Evolutionary conservation across 1,140 invertebrate species (phyloP), one percentile per base, ranked within the genome.

Genomic region (Hypsibius dujardini): DNA sequence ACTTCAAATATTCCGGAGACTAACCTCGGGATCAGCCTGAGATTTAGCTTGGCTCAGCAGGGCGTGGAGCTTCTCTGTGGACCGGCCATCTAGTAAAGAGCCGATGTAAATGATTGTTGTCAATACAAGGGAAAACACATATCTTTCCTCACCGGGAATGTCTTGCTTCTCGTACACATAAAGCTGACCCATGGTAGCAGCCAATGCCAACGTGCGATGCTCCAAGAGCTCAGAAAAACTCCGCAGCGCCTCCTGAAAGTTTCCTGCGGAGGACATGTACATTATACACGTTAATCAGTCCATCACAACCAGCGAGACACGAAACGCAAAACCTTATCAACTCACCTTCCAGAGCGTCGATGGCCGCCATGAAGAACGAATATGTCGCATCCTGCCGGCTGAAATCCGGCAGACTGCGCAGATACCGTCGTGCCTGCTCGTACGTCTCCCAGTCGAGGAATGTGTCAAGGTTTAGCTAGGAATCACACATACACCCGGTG

Each of bases 371-470:
- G 7, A 56, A n/a, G 50, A 56, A 56, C 7, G n/a, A 7, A 56
- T 7, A 56, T 56, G n/a, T 12, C 7, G 7, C 50, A 7, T 56
- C 50, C n/a, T 56, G 7, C 50, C 50, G 7, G 50, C 7, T 56
- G 50, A 12, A 56, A 56, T 56, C n/a, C n/a, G 50, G 50, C 50
- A 56, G 7, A 12, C n/a, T 7, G n/a, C 50, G 50, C 7, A 56
- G 7, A n/a, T 56, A 56, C 7, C n/a, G 50, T 56, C 50, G 50
- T n/a, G 50, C 50, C n/a, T 56, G 50, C 50, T 56, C 50, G 50
- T 56, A 56, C 50, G 50, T 56, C n/a, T 56, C 50, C 50, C 50
- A 56, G 7, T 56, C 50, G 7, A 59, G 70, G 72, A 28, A 28
- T 28, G 28, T 28, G 28, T 28, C 28, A 28, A 28, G 28, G 28